Percentiles rank a stretch among this genome's conserved stretches.
Conservation (phyloP, 2,888 invertebrate genomes). For the Drosophila pegasa region DNA sequence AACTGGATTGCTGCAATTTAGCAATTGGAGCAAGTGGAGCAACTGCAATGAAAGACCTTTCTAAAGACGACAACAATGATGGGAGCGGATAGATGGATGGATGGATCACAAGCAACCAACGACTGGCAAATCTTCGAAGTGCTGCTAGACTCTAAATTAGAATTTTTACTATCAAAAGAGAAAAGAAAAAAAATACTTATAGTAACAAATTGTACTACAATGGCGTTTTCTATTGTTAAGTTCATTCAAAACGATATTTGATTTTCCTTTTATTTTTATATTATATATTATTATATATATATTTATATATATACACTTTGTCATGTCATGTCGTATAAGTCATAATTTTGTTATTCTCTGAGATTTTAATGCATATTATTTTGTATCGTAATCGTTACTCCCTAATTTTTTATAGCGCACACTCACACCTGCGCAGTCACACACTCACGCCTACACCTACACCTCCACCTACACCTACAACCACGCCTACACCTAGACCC, state of each 20-base stretch:
- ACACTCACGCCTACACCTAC: not conserved
- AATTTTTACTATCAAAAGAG: constrained; percentile 58
- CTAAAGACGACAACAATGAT: constrained; percentile 61
- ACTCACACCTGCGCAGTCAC: constrained; percentile 47
- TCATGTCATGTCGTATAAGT: constrained; percentile 53
- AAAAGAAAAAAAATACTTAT: constrained; percentile 18
- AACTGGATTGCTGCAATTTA: constrained; percentile 13
- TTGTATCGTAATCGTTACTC: constrained; percentile 42
- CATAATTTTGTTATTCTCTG: constrained; percentile 70
- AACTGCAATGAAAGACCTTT: constrained; percentile 73
- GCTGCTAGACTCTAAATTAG: constrained; percentile 74
- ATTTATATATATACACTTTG: constrained; percentile 42
- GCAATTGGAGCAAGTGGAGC: constrained; percentile 17
- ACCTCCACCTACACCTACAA: constrained; percentile 40
- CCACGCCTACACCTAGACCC: constrained; percentile 4
- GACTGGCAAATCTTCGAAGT: constrained; percentile 75
- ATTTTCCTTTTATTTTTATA: constrained; percentile 51
- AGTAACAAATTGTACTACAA: constrained; percentile 63
- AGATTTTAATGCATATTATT: constrained; percentile 67
- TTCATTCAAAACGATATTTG: constrained; percentile 52
- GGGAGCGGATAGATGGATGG: constrained; percentile 8
- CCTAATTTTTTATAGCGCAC: constrained; percentile 58
- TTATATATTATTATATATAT: constrained; percentile 30
- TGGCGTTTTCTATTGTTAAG: constrained; percentile 47
- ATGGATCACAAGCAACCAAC: constrained; percentile 60